Evolutionary conservation across 2,113 vertebrate species (phyloP).

Genomic region (Saguinus midas): DNA sequence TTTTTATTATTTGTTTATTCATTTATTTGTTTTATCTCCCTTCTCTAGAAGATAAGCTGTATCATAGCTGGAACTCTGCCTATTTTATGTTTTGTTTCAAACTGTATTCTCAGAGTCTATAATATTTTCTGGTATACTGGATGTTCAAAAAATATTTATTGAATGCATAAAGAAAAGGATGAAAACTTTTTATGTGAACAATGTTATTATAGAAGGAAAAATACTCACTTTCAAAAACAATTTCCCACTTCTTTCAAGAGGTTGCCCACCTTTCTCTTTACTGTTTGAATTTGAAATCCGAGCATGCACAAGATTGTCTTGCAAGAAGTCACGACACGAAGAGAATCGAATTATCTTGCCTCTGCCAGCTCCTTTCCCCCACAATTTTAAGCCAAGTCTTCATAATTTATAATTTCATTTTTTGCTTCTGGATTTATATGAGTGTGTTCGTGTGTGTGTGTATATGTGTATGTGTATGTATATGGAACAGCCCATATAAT

Average conservation of each 20-base stretch:
- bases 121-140: neutral
- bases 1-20: neutral
- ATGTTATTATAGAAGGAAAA: neutral
- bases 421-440: constrained; percentile 25
- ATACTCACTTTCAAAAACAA: neutral
- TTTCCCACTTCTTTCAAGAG: neutral
- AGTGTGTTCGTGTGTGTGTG: neutral
- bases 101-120: neutral
- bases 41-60: neutral
- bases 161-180: neutral
- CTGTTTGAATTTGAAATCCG: neutral
- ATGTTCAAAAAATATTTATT: neutral
- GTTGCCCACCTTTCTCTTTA: neutral
- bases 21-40: neutral
- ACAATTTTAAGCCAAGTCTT: constrained; percentile 42
- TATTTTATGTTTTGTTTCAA: neutral
- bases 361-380: constrained; percentile 9
- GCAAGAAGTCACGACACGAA: neutral
- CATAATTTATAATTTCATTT: constrained; percentile 59
- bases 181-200: neutral
- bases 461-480: neutral
- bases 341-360: neutral
- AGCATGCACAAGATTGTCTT: neutral
- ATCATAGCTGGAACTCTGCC: neutral
- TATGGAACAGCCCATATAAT: neutral